phyloP scores from a whole-genome alignment of 2,888 invertebrate genomes.

The Sipha maydis region DNA sequence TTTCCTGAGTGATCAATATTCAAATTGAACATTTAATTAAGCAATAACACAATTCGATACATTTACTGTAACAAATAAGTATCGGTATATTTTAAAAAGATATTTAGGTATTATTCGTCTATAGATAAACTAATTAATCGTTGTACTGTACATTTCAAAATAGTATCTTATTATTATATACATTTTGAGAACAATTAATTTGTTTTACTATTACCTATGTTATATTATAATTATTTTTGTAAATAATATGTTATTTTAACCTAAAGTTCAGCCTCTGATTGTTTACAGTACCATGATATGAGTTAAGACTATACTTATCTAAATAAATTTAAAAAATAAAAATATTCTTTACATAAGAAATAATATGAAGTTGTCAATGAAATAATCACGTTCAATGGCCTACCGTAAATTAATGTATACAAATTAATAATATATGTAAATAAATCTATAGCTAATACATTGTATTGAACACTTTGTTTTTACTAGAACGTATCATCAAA shows the following conservation, averaged over 20 bases:
- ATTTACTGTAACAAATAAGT: not conserved
- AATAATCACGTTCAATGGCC: constrained; percentile 28
- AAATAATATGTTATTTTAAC: constrained; percentile 11
- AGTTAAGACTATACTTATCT: constrained; percentile 40
- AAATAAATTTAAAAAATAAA: constrained; percentile 5
- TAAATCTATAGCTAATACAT: constrained; percentile 23
- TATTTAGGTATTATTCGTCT: not conserved
- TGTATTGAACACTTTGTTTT: constrained; percentile 7
- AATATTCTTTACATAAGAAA: constrained; percentile 1
- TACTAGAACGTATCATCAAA: not conserved
- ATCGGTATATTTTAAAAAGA: not conserved
- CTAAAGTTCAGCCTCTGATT: constrained; percentile 32
- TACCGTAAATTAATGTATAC: constrained; percentile 24
- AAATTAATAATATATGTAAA: constrained; percentile 29
- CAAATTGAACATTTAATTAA: not conserved
- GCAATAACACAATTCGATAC: not conserved
- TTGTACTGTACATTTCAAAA: not conserved
- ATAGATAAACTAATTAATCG: not conserved
- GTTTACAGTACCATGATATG: constrained; percentile 37
- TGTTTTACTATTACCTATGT: not conserved
- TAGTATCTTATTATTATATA: constrained; percentile 2
- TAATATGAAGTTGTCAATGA: constrained; percentile 26
- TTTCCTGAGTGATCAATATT: not conserved
- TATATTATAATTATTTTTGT: constrained; percentile 25
- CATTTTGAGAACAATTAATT: not conserved